Evolutionary conservation across 2,797 vertebrate genomes (phyloP), one percentile per base, ranked within the genome.

Genomic region (Pangasius djambal): DNA sequence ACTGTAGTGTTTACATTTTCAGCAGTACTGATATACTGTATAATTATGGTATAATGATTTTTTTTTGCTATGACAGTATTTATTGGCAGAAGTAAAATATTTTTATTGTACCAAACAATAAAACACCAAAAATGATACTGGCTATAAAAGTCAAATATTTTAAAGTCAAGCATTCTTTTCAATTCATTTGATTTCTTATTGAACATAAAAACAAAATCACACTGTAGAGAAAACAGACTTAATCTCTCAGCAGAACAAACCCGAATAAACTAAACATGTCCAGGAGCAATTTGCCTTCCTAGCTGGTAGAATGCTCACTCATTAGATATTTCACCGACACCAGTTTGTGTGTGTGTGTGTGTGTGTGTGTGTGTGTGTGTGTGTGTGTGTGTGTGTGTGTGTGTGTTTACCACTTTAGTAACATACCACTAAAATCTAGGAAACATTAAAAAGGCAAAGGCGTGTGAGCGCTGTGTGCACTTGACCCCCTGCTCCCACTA

Each of bases 401-500:
- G 28, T 85, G 16, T n/a, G 37, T 63, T 83, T 25, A 31, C 20
- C 52, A 57, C 25, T 84, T 77, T 57, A 59, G 52, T 55, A 83
- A 72, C 78, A 55, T 67, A 10, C 25, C 69, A 22, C 25, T 25
- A 70, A 86, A 89, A 61, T 72, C n/a, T 48, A 31, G 16, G 22
- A 16, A 81, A 82, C 72, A 79, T 84, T 72, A 63, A 59, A 81
- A 72, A 87, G 72, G 31, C 69, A 59, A 85, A 84, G 22, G 61
- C 28, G 28, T 59, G 50, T 50, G 63, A 81, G 81, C 34, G 44
- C 57, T 67, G 78, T 52, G n/a, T 79, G 63, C 89, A 87, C 87
- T 90, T 88, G 90, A 92, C 88, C 92, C 63, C 25, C 72, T 78
- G 74, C 82, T 84, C 88, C 37, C 52, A 65, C n/a, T 6, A 50